These are phyloP conservation scores for Ctenodactylus gundi DNA, from an alignment of 2,113 vertebrate genomes.

Conservation along the genomic window DNA sequence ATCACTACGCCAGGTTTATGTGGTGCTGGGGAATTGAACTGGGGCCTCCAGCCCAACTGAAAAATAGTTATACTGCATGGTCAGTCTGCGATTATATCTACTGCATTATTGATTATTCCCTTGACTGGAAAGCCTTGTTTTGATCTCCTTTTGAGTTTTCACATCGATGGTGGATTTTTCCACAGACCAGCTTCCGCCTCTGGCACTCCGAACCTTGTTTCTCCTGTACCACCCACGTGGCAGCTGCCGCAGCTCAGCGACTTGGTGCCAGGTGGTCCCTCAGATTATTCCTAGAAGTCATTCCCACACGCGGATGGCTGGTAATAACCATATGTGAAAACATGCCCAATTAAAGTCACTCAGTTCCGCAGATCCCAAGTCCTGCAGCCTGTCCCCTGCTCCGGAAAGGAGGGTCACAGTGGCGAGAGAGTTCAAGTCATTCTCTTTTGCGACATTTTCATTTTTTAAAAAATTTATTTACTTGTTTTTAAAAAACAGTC, in stretches of 20 bases:
- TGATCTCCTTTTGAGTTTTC: not conserved
- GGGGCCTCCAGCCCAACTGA: too few relatives aligned
- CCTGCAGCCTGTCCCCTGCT: not conserved
- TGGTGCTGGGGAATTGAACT: too few relatives aligned
- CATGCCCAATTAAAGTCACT: not conserved
- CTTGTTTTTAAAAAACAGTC: not conserved
- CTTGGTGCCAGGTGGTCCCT: not conserved
- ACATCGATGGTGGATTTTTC: not conserved
- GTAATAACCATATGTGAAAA: constrained; percentile 23
- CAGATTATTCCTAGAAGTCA: constrained; percentile 45
- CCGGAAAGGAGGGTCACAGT: not conserved
- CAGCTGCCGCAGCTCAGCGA: not conserved
- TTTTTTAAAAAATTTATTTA: too few relatives aligned
- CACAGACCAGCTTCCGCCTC: not conserved
- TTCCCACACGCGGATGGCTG: not conserved
- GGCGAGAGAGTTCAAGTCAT: not conserved
- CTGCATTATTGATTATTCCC: constrained; percentile 17
- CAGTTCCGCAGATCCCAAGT: not conserved
- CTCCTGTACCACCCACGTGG: constrained; percentile 8
- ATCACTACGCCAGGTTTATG: too few relatives aligned
- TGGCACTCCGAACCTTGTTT: constrained; percentile 29
- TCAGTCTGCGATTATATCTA: not conserved
- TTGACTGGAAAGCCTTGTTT: constrained; percentile 1
- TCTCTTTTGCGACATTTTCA: too few relatives aligned
- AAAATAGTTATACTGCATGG: not conserved